Percentiles rank a stretch among this genome's conserved stretches.
These are phyloP conservation scores for Xiphorhynchus elegans DNA, from an alignment of 2,113 vertebrate species.

Conservation along the genomic window DNA sequence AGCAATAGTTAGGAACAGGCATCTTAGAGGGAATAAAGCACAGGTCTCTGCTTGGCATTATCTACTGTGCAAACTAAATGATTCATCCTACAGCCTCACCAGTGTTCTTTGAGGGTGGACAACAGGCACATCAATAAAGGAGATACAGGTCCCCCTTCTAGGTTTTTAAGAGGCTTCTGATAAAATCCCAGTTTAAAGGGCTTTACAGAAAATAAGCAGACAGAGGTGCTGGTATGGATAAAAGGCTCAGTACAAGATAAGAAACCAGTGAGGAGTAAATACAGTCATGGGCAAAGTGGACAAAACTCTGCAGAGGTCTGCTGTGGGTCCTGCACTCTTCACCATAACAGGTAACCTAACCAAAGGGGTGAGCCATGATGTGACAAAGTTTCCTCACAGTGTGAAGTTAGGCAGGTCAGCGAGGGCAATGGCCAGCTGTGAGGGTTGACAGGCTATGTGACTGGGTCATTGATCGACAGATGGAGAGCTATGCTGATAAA, in stretches of 20 bases:
- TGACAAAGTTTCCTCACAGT: not conserved
- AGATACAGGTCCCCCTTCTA: not conserved
- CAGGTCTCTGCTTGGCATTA: not conserved
- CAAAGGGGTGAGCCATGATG: not conserved
- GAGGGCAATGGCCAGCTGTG: not conserved
- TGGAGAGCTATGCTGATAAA: not conserved
- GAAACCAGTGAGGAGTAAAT: not conserved
- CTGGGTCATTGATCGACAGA: not conserved
- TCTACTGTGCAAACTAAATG: fast-evolving
- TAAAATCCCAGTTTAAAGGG: not conserved
- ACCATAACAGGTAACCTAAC: fast-evolving
- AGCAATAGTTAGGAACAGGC: not conserved
- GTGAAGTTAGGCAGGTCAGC: not conserved
- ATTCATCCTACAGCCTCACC: not conserved
- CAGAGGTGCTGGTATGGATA: not conserved
- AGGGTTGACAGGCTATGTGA: not conserved
- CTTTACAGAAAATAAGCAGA: not conserved
- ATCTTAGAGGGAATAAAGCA: not conserved
- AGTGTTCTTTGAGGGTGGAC: not conserved
- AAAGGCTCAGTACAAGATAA: not conserved
- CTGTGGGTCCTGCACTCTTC: not conserved
- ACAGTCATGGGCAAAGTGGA: not conserved
- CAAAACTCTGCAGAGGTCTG: not conserved
- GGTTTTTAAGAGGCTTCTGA: not conserved
- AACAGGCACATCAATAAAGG: not conserved